These are phyloP conservation scores for Tympanuchus pallidicinctus DNA, from an alignment of 2,113 vertebrate genomes.

Conservation along the genomic window DNA sequence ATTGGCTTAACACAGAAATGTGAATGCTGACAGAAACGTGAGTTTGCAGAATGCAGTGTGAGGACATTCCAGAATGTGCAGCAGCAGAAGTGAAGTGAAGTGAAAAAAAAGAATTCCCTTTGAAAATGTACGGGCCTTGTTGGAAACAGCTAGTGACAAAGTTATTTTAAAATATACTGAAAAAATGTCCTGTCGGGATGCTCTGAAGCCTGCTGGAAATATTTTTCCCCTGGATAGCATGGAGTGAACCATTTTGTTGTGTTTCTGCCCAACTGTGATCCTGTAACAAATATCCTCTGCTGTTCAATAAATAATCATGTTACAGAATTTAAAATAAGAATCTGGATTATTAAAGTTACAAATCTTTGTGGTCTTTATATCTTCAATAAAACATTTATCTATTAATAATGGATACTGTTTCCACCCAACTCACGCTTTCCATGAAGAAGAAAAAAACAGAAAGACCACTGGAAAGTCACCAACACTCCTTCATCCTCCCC, in stretches of 20 bases:
- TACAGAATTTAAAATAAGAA: conserved; percentile 73
- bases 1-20: background rate
- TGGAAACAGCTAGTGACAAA: conserved; percentile 15
- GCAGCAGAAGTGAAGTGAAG: background rate
- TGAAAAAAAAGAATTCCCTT: background rate
- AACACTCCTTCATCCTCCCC: conserved; percentile 65
- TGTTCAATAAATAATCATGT: conserved; percentile 71
- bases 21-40: background rate
- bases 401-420: conserved; percentile 79
- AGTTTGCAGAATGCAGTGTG: background rate
- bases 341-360: conserved; percentile 81
- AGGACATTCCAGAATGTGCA: background rate
- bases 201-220: background rate
- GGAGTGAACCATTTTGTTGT: background rate
- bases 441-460: background rate
- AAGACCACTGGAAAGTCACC: conserved; percentile 59
- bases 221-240: background rate
- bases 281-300: conserved; percentile 39
- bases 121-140: background rate
- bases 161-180: background rate
- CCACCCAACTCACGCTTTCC: conserved; percentile 35
- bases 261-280: background rate
- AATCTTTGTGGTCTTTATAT: conserved; percentile 77
- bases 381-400: conserved; percentile 79
- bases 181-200: background rate